A percentile compares a stretch with the other conserved stretches of the same genome.
These are phyloP conservation scores for Microctenopoma lineatum DNA, from an alignment of 2,797 vertebrate genomes.

Conservation along the genomic window DNA sequence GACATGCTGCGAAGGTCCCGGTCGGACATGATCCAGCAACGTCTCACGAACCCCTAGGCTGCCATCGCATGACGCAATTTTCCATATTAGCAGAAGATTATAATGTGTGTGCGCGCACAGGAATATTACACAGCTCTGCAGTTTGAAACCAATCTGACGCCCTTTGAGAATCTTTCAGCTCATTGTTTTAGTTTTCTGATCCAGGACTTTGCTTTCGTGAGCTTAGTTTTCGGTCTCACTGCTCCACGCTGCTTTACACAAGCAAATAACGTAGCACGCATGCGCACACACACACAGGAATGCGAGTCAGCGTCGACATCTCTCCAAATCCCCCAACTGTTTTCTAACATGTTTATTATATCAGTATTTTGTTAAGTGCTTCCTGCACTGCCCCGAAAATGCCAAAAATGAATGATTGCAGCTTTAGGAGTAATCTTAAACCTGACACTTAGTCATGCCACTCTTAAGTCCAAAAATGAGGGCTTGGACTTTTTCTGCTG, in stretches of 20 bases:
- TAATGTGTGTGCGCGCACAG: too few species aligned
- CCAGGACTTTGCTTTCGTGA: conserved; percentile 8
- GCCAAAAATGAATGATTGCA: background rate
- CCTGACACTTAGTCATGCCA: background rate
- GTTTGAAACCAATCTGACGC: background rate
- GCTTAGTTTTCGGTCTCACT: conserved; percentile 14
- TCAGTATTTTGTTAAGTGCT: background rate
- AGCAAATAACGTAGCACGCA: too few species aligned
- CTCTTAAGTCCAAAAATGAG: background rate
- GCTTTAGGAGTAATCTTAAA: background rate
- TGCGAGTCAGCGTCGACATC: background rate
- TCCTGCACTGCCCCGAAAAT: background rate
- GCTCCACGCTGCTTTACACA: background rate
- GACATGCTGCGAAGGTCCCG: too few species aligned
- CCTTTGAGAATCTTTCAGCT: conserved; percentile 10
- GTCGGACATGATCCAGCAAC: too few species aligned
- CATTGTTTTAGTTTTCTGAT: conserved; percentile 21
- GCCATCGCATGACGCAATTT: too few species aligned
- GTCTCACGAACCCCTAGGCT: too few species aligned
- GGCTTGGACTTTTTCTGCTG: background rate
- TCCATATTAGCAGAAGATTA: too few species aligned
- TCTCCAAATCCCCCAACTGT: background rate
- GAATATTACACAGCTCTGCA: background rate
- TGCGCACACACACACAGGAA: background rate
- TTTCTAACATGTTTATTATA: background rate